Evolutionary conservation across 2,888 invertebrate species (phyloP), one percentile per base, ranked within the genome.

Genomic region (Mechanitis mazaeus): DNA sequence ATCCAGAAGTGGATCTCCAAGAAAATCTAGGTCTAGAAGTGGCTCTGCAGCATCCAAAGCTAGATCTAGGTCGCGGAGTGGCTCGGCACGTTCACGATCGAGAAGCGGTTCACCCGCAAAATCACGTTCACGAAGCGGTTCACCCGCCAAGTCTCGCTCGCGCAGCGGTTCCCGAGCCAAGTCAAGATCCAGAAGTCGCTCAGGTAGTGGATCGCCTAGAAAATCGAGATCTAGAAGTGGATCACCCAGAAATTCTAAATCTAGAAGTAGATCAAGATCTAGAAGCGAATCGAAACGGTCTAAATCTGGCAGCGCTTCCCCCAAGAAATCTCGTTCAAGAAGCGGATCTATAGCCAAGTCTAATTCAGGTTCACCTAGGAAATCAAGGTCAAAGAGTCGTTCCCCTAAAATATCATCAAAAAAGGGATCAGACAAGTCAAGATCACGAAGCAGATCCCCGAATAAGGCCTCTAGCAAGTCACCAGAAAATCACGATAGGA

Each of bases 101-200:
- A 77, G 72, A 33, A 78, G 79, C 58, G 71, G 76, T 5, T 73
- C 72, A 5, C 73, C 75, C 20, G 63, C 65, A 68, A 7, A 68
- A 9, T 69, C 66, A 3, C 53, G 55, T 45, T 71, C 71, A 2
- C 62, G 71, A 38, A 64, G 68, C 42, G 71, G 71, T 9, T 73
- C 72, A 3, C 69, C 68, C 4, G 59, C 67, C 20, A 71, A 66
- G 5, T 72, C 75, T 28, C 55, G 68, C 64, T 76, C 79, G 2
- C 70, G 75, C 60, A 73, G 72, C 59, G 63, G 66, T 11, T 69
- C 72, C 3, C 60, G 53, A 4, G 67, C 60, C 45, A 72, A 69
- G 45, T 73, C 75, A 33, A 68, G 69, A 60, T 79, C 79, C 6
- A 69, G 70, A 59, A 77, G 78, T 54, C 70, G 71, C 54, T 81